Conservation (phyloP, 2,888 invertebrate genomes). For the Parascotia fuliginaria region DNA sequence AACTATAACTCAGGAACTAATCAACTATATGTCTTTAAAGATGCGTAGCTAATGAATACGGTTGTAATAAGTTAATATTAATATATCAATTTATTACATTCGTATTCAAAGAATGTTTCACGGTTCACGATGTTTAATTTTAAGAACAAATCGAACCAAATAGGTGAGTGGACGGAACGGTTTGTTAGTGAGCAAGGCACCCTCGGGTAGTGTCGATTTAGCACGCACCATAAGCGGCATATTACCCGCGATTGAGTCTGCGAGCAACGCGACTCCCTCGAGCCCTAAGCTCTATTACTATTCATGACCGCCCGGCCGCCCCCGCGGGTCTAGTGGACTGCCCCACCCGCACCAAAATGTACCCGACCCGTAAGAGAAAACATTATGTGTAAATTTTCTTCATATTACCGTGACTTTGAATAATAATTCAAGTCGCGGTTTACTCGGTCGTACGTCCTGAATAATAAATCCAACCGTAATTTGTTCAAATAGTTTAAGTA, state of each 20-base stretch:
- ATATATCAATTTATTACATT: slow-evolving; percentile 33
- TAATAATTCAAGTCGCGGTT: slow-evolving; percentile 47
- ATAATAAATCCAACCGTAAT: slow-evolving; percentile 44
- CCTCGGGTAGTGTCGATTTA: slow-evolving; percentile 81
- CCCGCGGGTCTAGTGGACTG: slow-evolving; percentile 64
- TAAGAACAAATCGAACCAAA: slow-evolving; percentile 66
- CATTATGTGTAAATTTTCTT: slow-evolving; percentile 61
- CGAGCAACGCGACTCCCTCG: slow-evolving; percentile 52
- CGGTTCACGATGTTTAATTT: slow-evolving; percentile 56
- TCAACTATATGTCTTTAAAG: slow-evolving; percentile 5
- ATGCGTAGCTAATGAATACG: slow-evolving; percentile 23
- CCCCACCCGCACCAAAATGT: slow-evolving; percentile 49
- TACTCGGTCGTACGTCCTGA: slow-evolving; percentile 38
- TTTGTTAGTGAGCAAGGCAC: slow-evolving; percentile 64
- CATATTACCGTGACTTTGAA: slow-evolving; percentile 55
- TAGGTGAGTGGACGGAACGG: slow-evolving; percentile 67
- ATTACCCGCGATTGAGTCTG: slow-evolving; percentile 58
- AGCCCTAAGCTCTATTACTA: slow-evolving; percentile 77
- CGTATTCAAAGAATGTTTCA: slow-evolving; percentile 42
- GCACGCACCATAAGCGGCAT: slow-evolving; percentile 81
- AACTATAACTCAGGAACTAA: neutral
- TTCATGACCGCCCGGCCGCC: slow-evolving; percentile 75
- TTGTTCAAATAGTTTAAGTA: slow-evolving; percentile 36
- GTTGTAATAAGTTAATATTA: slow-evolving; percentile 16
- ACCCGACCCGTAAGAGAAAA: slow-evolving; percentile 54